These are phyloP conservation scores for Hirtodrosophila duncani DNA, from an alignment of 2,888 invertebrate species.

Conservation along the genomic window DNA sequence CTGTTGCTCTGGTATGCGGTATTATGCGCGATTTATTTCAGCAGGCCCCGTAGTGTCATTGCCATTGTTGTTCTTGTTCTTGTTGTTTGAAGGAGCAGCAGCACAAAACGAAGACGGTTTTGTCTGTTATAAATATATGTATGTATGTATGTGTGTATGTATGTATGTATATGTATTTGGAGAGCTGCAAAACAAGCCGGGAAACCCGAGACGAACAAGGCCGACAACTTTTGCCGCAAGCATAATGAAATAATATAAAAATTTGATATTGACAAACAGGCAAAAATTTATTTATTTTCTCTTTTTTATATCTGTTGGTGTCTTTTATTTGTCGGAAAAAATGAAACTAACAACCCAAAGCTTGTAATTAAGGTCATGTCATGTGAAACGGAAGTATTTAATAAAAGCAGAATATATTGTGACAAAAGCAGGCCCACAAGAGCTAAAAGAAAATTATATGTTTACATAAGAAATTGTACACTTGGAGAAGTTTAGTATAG, in stretches of 20 bases:
- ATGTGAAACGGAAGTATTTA: no score
- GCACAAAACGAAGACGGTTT: not conserved
- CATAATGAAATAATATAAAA: conserved; percentile 20
- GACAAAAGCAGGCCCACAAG: no score
- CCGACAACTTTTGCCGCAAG: conserved; percentile 27
- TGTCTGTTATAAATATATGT: not conserved
- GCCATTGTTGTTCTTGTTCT: not conserved
- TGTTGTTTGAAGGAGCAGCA: not conserved
- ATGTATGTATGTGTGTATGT: not conserved
- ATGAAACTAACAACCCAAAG: no score
- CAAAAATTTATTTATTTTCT: no score
- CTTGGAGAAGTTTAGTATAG: no score
- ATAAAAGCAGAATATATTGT: no score
- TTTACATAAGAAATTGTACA: no score
- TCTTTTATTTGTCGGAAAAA: no score
- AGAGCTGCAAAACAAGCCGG: conserved; percentile 27
- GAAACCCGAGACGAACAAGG: conserved; percentile 11
- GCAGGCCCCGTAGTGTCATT: not conserved
- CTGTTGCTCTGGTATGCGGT: conserved; percentile 77
- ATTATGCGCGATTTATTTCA: conserved; percentile 78
- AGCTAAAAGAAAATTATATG: no score
- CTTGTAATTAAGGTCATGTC: no score
- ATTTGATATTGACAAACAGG: conserved; percentile 48
- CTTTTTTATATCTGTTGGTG: no score
- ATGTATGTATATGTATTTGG: conserved; percentile 16